Evolutionary conservation across 1,140 invertebrate genomes (phyloP).

Genomic region (Hypsibius dujardini): DNA sequence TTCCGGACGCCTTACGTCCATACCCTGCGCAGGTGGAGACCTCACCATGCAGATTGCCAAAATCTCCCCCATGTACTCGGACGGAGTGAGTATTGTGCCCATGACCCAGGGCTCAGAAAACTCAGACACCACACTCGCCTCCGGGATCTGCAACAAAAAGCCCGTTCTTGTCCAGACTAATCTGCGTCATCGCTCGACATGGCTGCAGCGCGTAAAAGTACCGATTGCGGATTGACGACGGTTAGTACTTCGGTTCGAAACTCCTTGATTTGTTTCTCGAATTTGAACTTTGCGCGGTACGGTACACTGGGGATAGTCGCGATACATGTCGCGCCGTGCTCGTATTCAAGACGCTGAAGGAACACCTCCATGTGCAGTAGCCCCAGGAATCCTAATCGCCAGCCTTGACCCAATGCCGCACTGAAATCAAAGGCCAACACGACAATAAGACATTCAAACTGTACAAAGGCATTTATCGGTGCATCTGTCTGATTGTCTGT

Average conservation of each 20-base stretch:
- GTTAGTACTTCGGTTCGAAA: constrained; percentile 48
- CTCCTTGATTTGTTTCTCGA: constrained; percentile 46
- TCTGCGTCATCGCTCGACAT: constrained; percentile 23
- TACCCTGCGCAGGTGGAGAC: not conserved
- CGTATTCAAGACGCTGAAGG: constrained; percentile 74
- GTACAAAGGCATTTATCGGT: too few relatives aligned
- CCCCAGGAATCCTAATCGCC: constrained; percentile 78
- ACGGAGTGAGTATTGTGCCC: constrained; percentile 73
- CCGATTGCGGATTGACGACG: constrained; percentile 61
- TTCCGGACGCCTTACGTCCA: not conserved
- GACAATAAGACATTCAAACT: constrained; percentile 1
- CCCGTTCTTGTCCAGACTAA: constrained; percentile 3
- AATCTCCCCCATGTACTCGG: constrained; percentile 34
- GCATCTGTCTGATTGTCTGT: constrained; percentile 15
- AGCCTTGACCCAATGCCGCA: constrained; percentile 78
- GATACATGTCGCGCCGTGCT: constrained; percentile 69
- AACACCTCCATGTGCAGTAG: constrained; percentile 91
- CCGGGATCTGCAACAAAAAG: constrained; percentile 43
- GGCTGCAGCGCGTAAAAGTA: constrained; percentile 27
- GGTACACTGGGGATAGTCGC: constrained; percentile 84
- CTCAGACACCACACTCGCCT: constrained; percentile 46
- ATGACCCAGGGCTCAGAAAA: constrained; percentile 69
- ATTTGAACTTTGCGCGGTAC: constrained; percentile 48
- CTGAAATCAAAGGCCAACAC: constrained; percentile 35
- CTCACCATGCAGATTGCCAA: constrained; percentile 34